These are phyloP conservation scores for Acanthurus leucopareius DNA, from an alignment of 2,797 vertebrate species.

Conservation along the genomic window DNA sequence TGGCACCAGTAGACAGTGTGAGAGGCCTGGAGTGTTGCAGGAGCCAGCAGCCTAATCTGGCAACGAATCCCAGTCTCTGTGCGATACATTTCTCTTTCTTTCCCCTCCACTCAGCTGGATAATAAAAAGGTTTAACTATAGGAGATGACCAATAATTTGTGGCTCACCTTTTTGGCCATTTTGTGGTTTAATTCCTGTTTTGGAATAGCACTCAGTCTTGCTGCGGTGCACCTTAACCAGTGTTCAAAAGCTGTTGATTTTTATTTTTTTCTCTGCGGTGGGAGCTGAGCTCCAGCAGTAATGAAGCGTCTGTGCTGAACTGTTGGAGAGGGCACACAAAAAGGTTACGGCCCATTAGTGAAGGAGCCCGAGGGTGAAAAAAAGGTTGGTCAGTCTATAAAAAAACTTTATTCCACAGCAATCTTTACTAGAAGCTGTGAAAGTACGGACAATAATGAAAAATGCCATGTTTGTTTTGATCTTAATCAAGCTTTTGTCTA, in stretches of 20 bases:
- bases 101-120: conserved; percentile 32
- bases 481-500: not conserved
- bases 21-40: not conserved
- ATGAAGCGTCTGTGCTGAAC: not conserved
- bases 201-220: not conserved
- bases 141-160: conserved; percentile 24
- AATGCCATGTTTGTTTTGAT: not conserved
- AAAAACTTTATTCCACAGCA: too few species aligned
- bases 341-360: conserved; percentile 9
- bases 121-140: conserved; percentile 37
- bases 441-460: not conserved
- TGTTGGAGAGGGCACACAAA: not conserved
- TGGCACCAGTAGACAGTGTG: conserved; percentile 29
- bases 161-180: conserved; percentile 30
- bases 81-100: conserved; percentile 20
- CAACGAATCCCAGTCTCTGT: conserved; percentile 37
- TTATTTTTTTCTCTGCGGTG: not conserved
- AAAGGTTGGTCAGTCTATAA: too few species aligned
- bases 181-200: conserved; percentile 19
- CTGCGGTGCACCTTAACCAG: not conserved
- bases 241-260: conserved; percentile 11
- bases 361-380: not conserved
- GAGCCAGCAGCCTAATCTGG: conserved; percentile 48
- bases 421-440: not conserved
- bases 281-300: not conserved